Conservation (phyloP, 2,113 vertebrate species). For the Pavo muticus region DNA sequence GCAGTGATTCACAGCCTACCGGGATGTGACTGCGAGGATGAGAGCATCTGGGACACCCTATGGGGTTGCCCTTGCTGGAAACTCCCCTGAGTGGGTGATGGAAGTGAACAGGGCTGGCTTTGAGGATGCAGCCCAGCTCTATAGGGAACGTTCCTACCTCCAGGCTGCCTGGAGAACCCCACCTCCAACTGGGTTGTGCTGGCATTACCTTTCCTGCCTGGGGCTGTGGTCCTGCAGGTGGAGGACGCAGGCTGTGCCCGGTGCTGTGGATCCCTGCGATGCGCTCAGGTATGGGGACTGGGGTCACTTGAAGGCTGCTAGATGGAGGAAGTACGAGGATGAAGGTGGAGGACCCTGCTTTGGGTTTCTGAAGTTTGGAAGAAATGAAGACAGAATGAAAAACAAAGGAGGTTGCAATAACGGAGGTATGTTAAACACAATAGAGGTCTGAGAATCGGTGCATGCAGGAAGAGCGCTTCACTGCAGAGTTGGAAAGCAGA, state of each 20-base stretch:
- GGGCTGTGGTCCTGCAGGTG: background rate
- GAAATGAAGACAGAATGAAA: background rate
- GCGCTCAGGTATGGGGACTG: background rate
- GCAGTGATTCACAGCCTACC: background rate
- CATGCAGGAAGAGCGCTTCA: background rate
- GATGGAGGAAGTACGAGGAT: background rate
- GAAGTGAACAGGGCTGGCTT: no score
- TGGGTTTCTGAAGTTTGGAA: background rate
- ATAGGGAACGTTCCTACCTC: background rate
- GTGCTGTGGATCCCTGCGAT: no score
- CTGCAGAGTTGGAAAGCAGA: background rate
- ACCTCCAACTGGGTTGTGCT: no score
- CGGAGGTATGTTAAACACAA: background rate
- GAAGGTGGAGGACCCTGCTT: background rate
- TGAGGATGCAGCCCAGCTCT: background rate
- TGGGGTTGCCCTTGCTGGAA: background rate
- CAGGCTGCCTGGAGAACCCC: background rate
- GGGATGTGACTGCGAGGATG: rapidly evolving
- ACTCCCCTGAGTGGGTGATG: no score
- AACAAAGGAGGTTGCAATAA: background rate
- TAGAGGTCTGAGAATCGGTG: rapidly evolving
- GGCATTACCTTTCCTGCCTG: background rate
- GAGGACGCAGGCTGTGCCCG: background rate
- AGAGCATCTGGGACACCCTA: rapidly evolving
- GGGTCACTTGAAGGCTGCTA: background rate